A percentile compares a stretch with the other conserved stretches of the same genome.
Conservation (phyloP, 2,113 vertebrate genomes). For the Deroptyus accipitrinus region DNA sequence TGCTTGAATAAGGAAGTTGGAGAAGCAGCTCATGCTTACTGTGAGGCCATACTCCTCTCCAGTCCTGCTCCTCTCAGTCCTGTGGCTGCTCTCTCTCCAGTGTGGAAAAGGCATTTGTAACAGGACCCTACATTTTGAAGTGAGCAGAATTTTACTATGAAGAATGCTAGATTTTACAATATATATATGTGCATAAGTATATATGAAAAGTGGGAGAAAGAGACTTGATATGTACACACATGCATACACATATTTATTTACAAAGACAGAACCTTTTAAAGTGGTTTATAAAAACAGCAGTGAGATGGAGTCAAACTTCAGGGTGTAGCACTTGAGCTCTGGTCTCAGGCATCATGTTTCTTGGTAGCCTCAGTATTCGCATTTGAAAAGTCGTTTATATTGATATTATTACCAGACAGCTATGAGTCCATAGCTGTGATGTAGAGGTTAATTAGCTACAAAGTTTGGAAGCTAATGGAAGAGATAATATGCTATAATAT, state of each 20-base stretch:
- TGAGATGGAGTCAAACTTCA: neutral
- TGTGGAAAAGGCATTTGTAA: neutral
- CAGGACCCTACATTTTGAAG: neutral
- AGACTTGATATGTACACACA: neutral
- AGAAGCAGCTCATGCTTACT: neutral
- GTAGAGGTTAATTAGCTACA: neutral
- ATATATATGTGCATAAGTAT: accelerated
- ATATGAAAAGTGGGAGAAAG: neutral
- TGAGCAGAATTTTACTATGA: neutral
- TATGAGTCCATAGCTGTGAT: neutral
- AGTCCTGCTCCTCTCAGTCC: neutral
- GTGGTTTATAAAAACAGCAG: neutral
- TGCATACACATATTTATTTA: neutral
- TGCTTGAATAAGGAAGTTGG: neutral
- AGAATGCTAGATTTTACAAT: neutral
- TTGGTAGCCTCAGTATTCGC: neutral
- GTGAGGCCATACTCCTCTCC: accelerated
- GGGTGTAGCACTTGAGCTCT: neutral
- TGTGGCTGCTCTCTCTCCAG: neutral
- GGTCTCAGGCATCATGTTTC: neutral
- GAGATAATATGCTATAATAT: neutral
- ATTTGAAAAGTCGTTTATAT: neutral
- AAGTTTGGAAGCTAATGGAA: neutral
- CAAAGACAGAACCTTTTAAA: neutral
- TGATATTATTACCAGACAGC: neutral